Percentiles rank a stretch among this genome's conserved stretches.
Evolutionary conservation across 2,113 vertebrate genomes (phyloP).

Genomic region (Meriones unguiculatus): DNA sequence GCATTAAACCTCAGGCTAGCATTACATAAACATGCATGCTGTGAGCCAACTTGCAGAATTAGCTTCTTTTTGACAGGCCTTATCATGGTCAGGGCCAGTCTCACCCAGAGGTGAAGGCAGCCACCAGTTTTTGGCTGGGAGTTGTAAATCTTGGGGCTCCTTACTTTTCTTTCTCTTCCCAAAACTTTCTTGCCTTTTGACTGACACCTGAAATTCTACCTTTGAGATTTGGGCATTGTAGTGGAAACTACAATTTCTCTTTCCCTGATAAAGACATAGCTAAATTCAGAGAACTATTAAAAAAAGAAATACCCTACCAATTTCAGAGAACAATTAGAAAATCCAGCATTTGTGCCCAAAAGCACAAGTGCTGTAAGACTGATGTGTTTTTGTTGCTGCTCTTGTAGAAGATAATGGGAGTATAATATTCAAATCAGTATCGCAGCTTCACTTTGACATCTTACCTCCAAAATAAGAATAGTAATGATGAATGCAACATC

Average conservation of each 20-base stretch:
- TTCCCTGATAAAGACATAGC: slow-evolving; percentile 32
- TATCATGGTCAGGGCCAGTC: slow-evolving; percentile 12
- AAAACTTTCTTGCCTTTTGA: slow-evolving; percentile 46
- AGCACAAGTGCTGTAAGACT: neutral
- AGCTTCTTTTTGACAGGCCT: slow-evolving; percentile 60
- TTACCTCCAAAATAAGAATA: slow-evolving; percentile 18
- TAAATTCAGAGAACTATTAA: neutral
- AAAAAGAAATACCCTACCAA: slow-evolving; percentile 20
- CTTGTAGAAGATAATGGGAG: neutral
- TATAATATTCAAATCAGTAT: neutral
- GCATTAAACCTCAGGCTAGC: slow-evolving; percentile 70
- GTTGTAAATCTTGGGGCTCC: slow-evolving; percentile 49
- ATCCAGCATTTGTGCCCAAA: neutral
- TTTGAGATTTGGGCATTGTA: slow-evolving; percentile 47
- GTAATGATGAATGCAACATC: neutral
- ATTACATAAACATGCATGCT: slow-evolving; percentile 62
- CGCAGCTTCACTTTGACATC: neutral
- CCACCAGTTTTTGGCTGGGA: neutral
- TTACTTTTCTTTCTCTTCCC: neutral
- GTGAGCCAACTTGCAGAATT: slow-evolving; percentile 51
- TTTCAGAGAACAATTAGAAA: slow-evolving; percentile 39
- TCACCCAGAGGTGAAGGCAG: neutral
- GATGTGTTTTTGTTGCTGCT: neutral
- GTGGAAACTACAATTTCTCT: slow-evolving; percentile 47
- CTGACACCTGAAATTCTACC: slow-evolving; percentile 54